phyloP scores from a whole-genome alignment of 2,888 invertebrate species.

The Eurytoma californica region DNA sequence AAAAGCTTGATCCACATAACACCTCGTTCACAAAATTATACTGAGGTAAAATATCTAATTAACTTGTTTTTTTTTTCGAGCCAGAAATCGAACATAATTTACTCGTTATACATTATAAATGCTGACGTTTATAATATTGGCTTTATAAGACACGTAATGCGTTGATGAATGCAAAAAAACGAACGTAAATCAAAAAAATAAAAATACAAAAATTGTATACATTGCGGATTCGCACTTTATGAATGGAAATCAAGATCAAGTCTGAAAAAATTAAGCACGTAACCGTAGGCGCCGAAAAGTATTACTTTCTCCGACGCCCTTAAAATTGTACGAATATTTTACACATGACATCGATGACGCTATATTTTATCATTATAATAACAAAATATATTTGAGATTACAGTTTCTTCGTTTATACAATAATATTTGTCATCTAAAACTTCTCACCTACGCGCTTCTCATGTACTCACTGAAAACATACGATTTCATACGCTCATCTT shows the following conservation, averaged over 20 bases:
- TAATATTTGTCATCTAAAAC: slow-evolving; percentile 31
- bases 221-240: slow-evolving; percentile 27
- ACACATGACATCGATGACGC: slow-evolving; percentile 45
- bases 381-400: slow-evolving; percentile 54
- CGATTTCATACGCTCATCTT: slow-evolving; percentile 22
- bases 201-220: slow-evolving; percentile 35
- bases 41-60: slow-evolving; percentile 43
- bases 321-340: slow-evolving; percentile 46
- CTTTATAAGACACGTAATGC: slow-evolving; percentile 43
- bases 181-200: slow-evolving; percentile 32
- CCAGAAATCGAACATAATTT: slow-evolving; percentile 34
- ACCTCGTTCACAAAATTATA: slow-evolving; percentile 45
- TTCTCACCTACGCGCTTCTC: slow-evolving; percentile 10
- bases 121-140: slow-evolving; percentile 48
- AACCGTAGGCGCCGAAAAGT: slow-evolving; percentile 22
- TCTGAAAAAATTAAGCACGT: slow-evolving; percentile 51
- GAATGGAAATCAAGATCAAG: slow-evolving; percentile 41
- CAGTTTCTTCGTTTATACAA: slow-evolving; percentile 31
- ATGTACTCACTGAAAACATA: slow-evolving; percentile 22
- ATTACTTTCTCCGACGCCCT: slow-evolving; percentile 15
- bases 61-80: slow-evolving; percentile 30
- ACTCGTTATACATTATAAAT: slow-evolving; percentile 50
- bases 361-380: slow-evolving; percentile 35
- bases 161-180: slow-evolving; percentile 37
- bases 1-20: slow-evolving; percentile 49